These are phyloP conservation scores for Drosophila ohnishii DNA, from an alignment of 1,140 invertebrate species.

Conservation along the genomic window DNA sequence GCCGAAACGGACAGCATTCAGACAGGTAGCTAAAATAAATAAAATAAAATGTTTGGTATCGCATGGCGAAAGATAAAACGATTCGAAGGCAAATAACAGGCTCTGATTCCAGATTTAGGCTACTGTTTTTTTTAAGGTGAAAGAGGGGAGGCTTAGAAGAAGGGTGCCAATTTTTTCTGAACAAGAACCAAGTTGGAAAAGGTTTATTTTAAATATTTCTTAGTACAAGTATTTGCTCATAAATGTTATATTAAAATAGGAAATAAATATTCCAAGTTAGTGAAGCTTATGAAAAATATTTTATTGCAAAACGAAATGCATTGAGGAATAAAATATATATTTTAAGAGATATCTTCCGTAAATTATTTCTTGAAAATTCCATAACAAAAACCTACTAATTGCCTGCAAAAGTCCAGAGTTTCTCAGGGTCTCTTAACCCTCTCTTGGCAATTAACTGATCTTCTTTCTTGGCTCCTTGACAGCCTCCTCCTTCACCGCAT, in stretches of 20 bases:
- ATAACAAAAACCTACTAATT: constrained; percentile 3
- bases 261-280: neutral
- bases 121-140: constrained; percentile 24
- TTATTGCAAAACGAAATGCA: neutral
- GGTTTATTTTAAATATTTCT: neutral
- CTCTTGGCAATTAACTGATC: constrained; percentile 59
- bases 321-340: neutral
- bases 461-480: constrained; percentile 10
- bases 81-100: constrained; percentile 56
- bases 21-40: constrained; percentile 69
- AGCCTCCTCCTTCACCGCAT: constrained; percentile 54
- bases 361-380: neutral
- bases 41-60: constrained; percentile 64
- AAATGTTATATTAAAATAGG: constrained; percentile 1
- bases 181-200: neutral
- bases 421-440: constrained; percentile 12
- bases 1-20: constrained; percentile 25
- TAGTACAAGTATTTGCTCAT: neutral
- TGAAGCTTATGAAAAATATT: neutral
- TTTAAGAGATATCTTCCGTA: neutral
- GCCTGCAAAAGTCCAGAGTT: neutral
- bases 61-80: constrained; percentile 68
- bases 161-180: neutral
- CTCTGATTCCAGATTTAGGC: constrained; percentile 51
- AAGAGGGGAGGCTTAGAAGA: neutral